Evolutionary conservation across 1,140 invertebrate genomes (phyloP).

Genomic region (Campoletis sonorensis): DNA sequence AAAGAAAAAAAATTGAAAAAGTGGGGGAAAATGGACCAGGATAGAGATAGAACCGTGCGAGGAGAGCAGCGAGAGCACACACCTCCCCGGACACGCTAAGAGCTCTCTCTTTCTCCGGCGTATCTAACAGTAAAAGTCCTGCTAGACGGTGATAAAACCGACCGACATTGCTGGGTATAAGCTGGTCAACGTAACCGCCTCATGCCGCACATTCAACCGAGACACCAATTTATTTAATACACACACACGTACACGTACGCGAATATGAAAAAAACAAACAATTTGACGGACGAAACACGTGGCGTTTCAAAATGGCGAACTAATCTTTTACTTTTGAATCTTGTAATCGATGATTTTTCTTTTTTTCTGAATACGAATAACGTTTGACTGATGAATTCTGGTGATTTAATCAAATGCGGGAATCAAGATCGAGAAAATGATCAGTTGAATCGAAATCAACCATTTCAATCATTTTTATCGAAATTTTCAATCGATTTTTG

Average conservation of each 20-base stretch:
- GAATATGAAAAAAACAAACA: neutral
- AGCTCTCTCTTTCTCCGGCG: constrained; percentile 44
- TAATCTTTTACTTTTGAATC: neutral
- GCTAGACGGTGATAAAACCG: constrained; percentile 56
- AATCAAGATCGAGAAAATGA: too few relatives aligned
- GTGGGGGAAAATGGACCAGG: constrained; percentile 9
- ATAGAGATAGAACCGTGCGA: constrained; percentile 40
- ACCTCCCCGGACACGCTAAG: constrained; percentile 48
- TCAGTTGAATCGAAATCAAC: too few relatives aligned
- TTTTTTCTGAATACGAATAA: too few relatives aligned
- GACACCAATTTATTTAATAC: neutral
- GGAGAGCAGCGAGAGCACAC: constrained; percentile 36
- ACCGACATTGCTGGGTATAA: constrained; percentile 37
- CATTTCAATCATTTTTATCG: too few relatives aligned
- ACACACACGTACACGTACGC: too few relatives aligned
- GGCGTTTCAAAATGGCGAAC: constrained; percentile 11
- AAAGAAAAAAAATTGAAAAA: too few relatives aligned
- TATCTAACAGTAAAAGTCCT: constrained; percentile 64
- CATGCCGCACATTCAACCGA: neutral
- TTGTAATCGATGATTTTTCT: neutral
- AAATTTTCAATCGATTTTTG: too few relatives aligned
- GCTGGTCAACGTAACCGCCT: constrained; percentile 37
- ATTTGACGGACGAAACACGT: constrained; percentile 14
- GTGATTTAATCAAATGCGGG: too few relatives aligned
- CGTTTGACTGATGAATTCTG: too few relatives aligned